phyloP scores from a whole-genome alignment of 2,797 vertebrate genomes.

The Siniperca undulata region DNA sequence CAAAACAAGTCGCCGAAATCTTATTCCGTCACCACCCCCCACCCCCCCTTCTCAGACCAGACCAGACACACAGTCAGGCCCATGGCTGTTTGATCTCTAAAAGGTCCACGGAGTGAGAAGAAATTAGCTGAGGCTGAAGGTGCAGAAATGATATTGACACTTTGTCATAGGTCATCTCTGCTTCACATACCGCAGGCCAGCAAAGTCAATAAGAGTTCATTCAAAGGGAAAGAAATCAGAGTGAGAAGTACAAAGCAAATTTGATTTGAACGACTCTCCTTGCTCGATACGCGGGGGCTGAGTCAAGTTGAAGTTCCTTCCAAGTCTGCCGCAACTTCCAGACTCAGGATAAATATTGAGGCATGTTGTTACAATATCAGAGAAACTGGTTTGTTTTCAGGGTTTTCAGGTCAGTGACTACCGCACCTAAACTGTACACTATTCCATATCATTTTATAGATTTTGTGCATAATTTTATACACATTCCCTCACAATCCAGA shows the following conservation, averaged over 20 bases:
- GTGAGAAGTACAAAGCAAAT: constrained; percentile 41
- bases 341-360: neutral
- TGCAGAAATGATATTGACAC: constrained; percentile 54
- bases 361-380: neutral
- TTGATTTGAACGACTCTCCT: constrained; percentile 25
- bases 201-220: constrained; percentile 41
- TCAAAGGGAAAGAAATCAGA: constrained; percentile 62
- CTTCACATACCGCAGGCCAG: constrained; percentile 31
- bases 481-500: neutral
- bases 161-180: constrained; percentile 72
- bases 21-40: constrained; percentile 23
- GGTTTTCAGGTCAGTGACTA: neutral
- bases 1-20: constrained; percentile 74
- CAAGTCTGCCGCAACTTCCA: constrained; percentile 30
- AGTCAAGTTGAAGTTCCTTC: constrained; percentile 30
- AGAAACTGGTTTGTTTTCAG: neutral
- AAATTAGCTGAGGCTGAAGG: constrained; percentile 71
- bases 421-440: too few relatives aligned
- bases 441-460: neutral
- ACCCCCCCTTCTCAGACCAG: constrained; percentile 4
- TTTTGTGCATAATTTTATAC: neutral
- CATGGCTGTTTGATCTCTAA: constrained; percentile 76
- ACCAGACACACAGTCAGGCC: constrained; percentile 24
- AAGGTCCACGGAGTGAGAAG: constrained; percentile 61
- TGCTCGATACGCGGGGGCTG: constrained; percentile 19